Evolutionary conservation across 1,140 invertebrate species (phyloP), one percentile per base, ranked within the genome.

Genomic region (Drosophila kohkoa): DNA sequence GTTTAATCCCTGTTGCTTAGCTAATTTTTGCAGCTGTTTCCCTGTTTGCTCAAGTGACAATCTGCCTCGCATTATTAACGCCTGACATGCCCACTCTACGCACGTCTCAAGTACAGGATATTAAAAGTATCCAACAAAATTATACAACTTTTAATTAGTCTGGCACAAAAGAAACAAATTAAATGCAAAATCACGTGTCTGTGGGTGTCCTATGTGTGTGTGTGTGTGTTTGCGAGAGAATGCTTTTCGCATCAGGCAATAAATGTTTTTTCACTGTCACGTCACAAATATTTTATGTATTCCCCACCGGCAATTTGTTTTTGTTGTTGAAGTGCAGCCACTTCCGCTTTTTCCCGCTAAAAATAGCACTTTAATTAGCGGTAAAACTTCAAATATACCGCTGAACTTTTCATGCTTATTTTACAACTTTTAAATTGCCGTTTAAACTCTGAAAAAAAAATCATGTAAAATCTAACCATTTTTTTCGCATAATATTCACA

Each of bases 81-180:
- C 10, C 25, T 1, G 8, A 30, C n/a, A 60, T 3, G 10, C 7
- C 15, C 45, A 5, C n/a, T 11, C 0, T 6, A 20, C 3, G 6
- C 15, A 20, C 30, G 20, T 49, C 20, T 10, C 15, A 4, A 41
- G n/a, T 60, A 28, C 35, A 46, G 54, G 16, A 30, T 51, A 66
- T n/a, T 15, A 41, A 57, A 75, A 59, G 67, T 46, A 52, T 64
- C 45, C 73, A 58, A 60, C 57, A 71, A 48, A 66, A 58, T 62
- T 38, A 70, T 63, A 46, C 30, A 75, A 58, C 71, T 52, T 41
- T 79, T 80, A 70, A 80, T 79, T 71, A 60, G 49, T 54, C 46
- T 64, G 59, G 10, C 5, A 51, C 11, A 45, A 49, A 58, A 69
- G 1, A 10, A 60, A 51, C 49, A 13, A 58, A 15, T 49, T 15